Evolutionary conservation across 2,113 vertebrate genomes (phyloP).

Genomic region (Halcyon senegalensis): DNA sequence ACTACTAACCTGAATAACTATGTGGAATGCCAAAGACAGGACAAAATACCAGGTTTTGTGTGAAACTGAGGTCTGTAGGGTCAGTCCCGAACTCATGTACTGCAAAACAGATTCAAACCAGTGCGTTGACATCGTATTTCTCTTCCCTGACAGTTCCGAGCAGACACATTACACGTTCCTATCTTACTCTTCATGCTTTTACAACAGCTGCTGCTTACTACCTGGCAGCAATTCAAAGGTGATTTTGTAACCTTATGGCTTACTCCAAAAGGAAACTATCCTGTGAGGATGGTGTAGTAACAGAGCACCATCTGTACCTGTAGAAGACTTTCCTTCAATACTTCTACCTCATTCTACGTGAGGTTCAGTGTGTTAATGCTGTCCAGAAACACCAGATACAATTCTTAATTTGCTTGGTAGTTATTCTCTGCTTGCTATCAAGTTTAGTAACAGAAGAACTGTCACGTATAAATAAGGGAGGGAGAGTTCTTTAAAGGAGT

Average conservation of each 20-base stretch:
- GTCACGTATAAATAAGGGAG: neutral
- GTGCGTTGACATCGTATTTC: neutral
- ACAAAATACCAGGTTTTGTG: neutral
- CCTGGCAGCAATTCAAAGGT: neutral
- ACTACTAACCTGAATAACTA: neutral
- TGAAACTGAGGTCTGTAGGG: neutral
- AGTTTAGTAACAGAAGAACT: neutral
- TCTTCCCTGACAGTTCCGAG: neutral
- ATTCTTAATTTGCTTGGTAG: neutral
- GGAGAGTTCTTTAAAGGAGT: neutral
- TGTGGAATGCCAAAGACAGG: neutral
- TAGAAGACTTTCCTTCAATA: neutral
- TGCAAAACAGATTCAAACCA: neutral
- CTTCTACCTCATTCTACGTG: neutral
- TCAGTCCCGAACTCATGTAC: neutral
- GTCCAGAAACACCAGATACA: neutral
- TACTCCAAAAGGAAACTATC: neutral
- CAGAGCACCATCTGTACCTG: neutral
- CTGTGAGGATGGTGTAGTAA: neutral
- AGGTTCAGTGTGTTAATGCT: neutral
- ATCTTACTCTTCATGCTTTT: neutral
- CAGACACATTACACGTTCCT: neutral
- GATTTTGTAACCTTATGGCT: neutral
- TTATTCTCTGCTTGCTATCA: neutral
- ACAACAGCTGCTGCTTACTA: neutral